Conservation (phyloP, 2,888 invertebrate genomes). For the Pachliopta kotzebuea region DNA sequence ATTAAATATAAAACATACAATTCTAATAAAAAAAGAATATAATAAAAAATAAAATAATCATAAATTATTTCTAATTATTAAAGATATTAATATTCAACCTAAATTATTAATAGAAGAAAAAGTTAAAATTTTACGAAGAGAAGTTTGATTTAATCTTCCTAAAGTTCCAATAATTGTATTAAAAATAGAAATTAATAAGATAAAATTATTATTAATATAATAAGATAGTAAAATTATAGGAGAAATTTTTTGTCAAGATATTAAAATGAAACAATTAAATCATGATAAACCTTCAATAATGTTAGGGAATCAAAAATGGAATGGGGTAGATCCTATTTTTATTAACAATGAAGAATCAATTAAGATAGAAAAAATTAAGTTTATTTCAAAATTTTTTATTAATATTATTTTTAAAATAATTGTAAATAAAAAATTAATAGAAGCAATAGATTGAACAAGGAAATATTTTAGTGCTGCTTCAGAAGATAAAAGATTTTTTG, state of each 20-base stretch:
- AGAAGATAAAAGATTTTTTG: conserved; percentile 68
- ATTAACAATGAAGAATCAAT: conserved; percentile 64
- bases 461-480: conserved; percentile 82
- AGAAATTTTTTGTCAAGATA: conserved; percentile 81
- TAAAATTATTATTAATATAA: conserved; percentile 63
- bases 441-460: conserved; percentile 80
- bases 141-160: conserved; percentile 40
- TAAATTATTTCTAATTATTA: conserved; percentile 69
- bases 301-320: conserved; percentile 81
- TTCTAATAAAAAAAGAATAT: conserved; percentile 67
- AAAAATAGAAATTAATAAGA: conserved; percentile 65
- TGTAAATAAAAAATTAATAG: conserved; percentile 75
- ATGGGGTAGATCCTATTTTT: conserved; percentile 79
- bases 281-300: conserved; percentile 79
- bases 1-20: conserved; percentile 66
- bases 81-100: conserved; percentile 75
- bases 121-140: conserved; percentile 80
- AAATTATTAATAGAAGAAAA: conserved; percentile 84
- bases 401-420: conserved; percentile 62
- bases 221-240: conserved; percentile 69
- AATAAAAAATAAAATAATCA: conserved; percentile 69
- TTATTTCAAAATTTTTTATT: conserved; percentile 53
- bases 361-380: conserved; percentile 43
- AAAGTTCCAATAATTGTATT: conserved; percentile 73
- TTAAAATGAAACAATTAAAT: conserved; percentile 52